Conservation (phyloP, 2,113 vertebrate species). For the Gnathonemus echidnorhynchus region DNA sequence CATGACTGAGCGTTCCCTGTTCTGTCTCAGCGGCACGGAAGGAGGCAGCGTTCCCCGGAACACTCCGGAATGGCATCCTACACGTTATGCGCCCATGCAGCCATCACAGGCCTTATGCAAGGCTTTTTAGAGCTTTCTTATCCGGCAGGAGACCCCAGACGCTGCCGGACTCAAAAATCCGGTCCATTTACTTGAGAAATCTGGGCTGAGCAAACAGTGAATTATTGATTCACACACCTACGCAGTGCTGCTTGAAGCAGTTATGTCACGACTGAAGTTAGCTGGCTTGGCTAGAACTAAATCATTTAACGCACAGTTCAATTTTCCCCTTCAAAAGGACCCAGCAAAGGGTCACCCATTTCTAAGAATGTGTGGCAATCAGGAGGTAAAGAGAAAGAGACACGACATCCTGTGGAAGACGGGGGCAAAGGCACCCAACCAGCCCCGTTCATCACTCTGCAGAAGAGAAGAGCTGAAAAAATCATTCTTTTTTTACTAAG, state of each 20-base stretch:
- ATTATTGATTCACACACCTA: constrained; percentile 48
- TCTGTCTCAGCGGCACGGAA: neutral
- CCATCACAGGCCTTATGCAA: neutral
- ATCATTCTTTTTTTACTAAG: neutral
- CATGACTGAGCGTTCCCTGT: neutral
- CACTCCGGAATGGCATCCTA: neutral
- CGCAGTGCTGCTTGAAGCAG: neutral
- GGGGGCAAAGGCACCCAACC: neutral
- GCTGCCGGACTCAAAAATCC: constrained; percentile 40
- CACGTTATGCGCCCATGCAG: neutral
- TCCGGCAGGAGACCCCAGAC: neutral
- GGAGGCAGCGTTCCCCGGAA: neutral
- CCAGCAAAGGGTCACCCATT: neutral
- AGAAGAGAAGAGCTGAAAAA: neutral
- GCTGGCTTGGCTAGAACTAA: neutral
- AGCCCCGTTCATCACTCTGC: neutral
- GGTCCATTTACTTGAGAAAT: constrained; percentile 50
- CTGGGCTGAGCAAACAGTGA: constrained; percentile 39
- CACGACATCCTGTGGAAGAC: neutral
- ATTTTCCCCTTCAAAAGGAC: neutral
- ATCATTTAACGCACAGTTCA: neutral
- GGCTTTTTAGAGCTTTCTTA: neutral
- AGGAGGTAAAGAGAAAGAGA: neutral
- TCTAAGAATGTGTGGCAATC: neutral
- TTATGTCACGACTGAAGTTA: neutral